Base-by-base conservation (phyloP, 2,113 vertebrate genomes). In the Paramisgurnus dabryanus region DNA sequence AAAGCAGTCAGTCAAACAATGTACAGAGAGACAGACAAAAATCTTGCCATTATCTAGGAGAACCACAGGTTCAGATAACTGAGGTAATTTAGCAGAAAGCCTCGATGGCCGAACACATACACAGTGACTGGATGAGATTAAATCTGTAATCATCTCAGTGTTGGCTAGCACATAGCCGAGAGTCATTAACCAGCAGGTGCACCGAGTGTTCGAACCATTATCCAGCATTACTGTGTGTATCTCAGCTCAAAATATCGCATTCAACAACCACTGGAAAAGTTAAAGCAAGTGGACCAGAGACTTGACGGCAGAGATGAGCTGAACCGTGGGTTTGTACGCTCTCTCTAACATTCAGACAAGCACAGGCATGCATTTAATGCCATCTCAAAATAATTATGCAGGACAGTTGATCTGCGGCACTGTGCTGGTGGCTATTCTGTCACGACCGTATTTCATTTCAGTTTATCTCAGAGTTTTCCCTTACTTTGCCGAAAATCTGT, bases 21-120 rank as follows among this genome's bases (percentile, higher is more conserved):
- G 49, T 17, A 53, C 11, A 17, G 61, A 65, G 15, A 45, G 45
- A 6, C 17, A 61, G 53, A 69, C 53, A 67, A 55, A 39, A 85
- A 87, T 86, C 85, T 87, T 85, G 88, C 89, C 90, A 91, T 92
- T 92, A 92, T 90, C 87, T 88, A 78, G 81, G 86, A 88, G 87
- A 87, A 83, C 82, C 86, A 87, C 69, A 86, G 70, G 87, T 86
- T 88, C 84, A 85, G 85, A 89, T 85, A 76, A 89, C 84, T 86
- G 82, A 90, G 90, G 88, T 91, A 88, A 91, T 86, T 71, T 77
- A 75, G 72, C 82, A 53, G 63, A 77, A 77, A 86, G 83, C 77
- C 84, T 75, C 82, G 80, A 88, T 87, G 82, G 84, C 84, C 86
- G 81, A 80, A 70, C 86, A 85, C 81, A 86, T 84, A 47, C 78